Evolutionary conservation across 2,888 invertebrate genomes (phyloP).

Genomic region (Lasioglossum malachurum): DNA sequence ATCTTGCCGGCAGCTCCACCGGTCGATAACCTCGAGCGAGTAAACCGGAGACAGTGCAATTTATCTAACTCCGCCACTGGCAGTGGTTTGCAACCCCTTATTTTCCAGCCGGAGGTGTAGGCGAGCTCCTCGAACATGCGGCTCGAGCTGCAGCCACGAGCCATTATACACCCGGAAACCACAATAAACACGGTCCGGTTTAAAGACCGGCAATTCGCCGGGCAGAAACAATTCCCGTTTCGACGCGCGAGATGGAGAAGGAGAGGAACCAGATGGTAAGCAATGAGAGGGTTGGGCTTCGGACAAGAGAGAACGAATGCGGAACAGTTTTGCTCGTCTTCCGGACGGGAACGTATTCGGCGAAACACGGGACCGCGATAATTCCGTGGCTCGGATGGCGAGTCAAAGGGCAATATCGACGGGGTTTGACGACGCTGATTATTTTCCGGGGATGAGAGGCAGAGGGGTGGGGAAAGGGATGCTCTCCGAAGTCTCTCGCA

Average conservation of each 20-base stretch:
- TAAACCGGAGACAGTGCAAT: slow-evolving; percentile 1
- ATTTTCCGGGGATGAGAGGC: slow-evolving; percentile 32
- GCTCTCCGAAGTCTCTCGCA: not conserved
- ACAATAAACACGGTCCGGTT: slow-evolving; percentile 7
- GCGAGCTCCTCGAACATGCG: not conserved
- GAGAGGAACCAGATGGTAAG: too few relatives aligned
- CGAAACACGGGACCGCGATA: slow-evolving; percentile 3
- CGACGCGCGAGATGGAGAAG: not conserved
- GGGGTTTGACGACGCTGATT: slow-evolving; percentile 56
- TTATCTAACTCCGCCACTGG: not conserved
- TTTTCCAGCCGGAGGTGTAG: not conserved
- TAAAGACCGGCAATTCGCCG: not conserved
- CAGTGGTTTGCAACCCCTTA: slow-evolving; percentile 8
- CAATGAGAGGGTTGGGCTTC: not conserved
- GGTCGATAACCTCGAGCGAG: not conserved
- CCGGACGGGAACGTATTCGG: not conserved
- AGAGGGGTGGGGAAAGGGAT: not conserved
- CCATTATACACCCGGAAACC: slow-evolving; percentile 4
- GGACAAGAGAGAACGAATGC: not conserved
- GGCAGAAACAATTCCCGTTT: slow-evolving; percentile 9
- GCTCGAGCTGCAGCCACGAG: not conserved
- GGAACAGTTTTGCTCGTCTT: not conserved
- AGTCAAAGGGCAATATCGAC: slow-evolving; percentile 36
- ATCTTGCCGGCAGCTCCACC: not conserved
- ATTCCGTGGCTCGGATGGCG: slow-evolving; percentile 2